Percentiles rank a stretch among this genome's conserved stretches.
Conservation (phyloP, 1,140 invertebrate genomes). For the Drosophila ananassae region DNA sequence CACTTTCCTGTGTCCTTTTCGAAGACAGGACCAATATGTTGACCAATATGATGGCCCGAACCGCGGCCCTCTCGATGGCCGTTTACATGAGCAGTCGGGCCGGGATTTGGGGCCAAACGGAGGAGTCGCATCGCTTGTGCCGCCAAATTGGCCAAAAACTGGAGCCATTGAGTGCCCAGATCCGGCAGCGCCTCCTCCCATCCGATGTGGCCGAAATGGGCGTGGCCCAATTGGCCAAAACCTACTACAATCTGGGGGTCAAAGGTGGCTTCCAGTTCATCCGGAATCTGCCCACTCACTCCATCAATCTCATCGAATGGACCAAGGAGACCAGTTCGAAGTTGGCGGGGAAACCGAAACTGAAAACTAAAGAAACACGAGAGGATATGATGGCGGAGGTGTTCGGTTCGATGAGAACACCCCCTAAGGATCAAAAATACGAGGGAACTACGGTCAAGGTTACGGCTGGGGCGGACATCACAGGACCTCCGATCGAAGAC, state of each 20-base stretch:
- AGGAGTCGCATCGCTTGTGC: conserved; percentile 29
- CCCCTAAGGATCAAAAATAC: background rate
- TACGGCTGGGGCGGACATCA: background rate
- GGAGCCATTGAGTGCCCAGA: background rate
- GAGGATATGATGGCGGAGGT: background rate
- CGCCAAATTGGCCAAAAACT: conserved; percentile 3
- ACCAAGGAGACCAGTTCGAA: background rate
- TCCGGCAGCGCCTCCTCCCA: background rate
- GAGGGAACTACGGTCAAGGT: background rate
- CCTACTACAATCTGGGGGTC: conserved; percentile 26
- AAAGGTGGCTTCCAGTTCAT: conserved; percentile 26
- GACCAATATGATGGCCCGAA: conserved; percentile 15
- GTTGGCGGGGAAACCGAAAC: background rate
- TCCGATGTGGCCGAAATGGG: background rate
- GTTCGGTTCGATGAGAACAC: background rate
- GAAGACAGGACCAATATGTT: conserved; percentile 10
- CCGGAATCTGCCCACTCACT: conserved; percentile 16
- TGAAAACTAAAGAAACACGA: background rate
- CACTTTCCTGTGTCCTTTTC: background rate
- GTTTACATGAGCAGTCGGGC: conserved; percentile 28
- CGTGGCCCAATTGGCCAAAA: background rate
- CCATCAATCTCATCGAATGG: background rate
- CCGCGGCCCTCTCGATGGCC: conserved; percentile 24
- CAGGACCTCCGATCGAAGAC: background rate
- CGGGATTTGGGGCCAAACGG: conserved; percentile 38